phyloP scores from a whole-genome alignment of 2,888 invertebrate species.

The Callinectes sapidus region DNA sequence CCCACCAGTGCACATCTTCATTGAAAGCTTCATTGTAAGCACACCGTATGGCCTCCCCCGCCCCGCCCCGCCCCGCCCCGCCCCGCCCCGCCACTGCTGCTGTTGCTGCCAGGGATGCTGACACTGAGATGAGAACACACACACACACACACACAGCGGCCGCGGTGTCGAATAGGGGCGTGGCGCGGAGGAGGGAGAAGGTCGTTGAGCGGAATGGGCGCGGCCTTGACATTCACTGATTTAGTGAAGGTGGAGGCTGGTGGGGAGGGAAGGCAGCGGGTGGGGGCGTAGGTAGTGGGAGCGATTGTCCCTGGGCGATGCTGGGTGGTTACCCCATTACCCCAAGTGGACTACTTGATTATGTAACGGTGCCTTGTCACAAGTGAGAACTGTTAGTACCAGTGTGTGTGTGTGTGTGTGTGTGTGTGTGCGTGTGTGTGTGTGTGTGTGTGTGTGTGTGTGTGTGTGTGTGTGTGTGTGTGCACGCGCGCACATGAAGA shows the following conservation, averaged over 20 bases:
- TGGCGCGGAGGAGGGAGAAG: neutral
- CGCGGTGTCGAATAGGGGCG: neutral
- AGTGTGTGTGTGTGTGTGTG: constrained; percentile 21
- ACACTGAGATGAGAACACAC: neutral
- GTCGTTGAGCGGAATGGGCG: neutral
- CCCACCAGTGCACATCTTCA: too few relatives aligned
- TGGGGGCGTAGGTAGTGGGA: neutral
- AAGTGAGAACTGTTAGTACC: neutral
- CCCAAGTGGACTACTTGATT: neutral
- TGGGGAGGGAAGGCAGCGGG: neutral
- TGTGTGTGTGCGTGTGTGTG: constrained; percentile 35
- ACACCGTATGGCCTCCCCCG: neutral
- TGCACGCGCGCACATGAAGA: neutral
- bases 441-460: constrained; percentile 37
- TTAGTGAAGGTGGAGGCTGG: constrained; percentile 25
- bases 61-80: too few relatives aligned
- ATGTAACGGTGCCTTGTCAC: neutral
- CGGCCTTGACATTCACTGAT: constrained; percentile 54
- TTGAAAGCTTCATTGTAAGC: neutral
- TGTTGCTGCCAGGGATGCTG: neutral
- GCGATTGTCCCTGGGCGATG: neutral
- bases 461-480: constrained; percentile 30
- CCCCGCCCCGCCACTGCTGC: neutral
- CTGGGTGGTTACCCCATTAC: neutral
- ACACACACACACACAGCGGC: neutral